Evolutionary conservation across 2,888 invertebrate genomes (phyloP).

Genomic region (Cheilosia urbana): DNA sequence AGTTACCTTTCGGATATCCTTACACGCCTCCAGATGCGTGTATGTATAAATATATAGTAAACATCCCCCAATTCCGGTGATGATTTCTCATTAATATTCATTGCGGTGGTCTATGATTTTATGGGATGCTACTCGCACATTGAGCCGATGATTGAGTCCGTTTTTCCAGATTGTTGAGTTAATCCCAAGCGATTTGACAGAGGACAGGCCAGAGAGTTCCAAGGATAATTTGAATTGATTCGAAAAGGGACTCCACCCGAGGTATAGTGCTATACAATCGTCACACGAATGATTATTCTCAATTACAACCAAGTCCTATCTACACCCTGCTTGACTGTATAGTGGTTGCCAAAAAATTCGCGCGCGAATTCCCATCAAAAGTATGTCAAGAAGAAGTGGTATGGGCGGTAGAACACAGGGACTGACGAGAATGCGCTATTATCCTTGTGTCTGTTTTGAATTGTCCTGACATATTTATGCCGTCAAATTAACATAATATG

Average conservation of each 20-base stretch:
- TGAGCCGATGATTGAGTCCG: conserved; percentile 74
- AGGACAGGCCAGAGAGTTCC: conserved; percentile 23
- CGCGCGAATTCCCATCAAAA: conserved; percentile 23
- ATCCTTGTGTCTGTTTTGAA: conserved; percentile 73
- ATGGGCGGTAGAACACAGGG: neutral
- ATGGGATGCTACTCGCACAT: conserved; percentile 63
- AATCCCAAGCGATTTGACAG: conserved; percentile 69
- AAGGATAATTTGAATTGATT: conserved; percentile 73
- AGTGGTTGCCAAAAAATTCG: conserved; percentile 12
- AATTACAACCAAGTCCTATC: conserved; percentile 41
- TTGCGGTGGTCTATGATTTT: conserved; percentile 78
- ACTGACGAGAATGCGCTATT: conserved; percentile 20
- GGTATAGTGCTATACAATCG: conserved; percentile 20
- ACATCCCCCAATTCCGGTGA: conserved; percentile 77
- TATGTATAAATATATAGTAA: conserved; percentile 7
- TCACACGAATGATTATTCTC: conserved; percentile 65
- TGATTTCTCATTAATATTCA: conserved; percentile 84
- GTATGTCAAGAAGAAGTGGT: conserved; percentile 35
- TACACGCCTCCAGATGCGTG: conserved; percentile 24
- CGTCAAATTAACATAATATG: conserved; percentile 73
- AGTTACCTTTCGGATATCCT: conserved; percentile 41
- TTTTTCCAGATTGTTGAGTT: conserved; percentile 75
- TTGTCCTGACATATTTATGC: conserved; percentile 74
- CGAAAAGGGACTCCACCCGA: conserved; percentile 22
- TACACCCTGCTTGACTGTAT: neutral